These are phyloP conservation scores for Dryas iulia DNA, from an alignment of 1,140 invertebrate species.

Conservation along the genomic window DNA sequence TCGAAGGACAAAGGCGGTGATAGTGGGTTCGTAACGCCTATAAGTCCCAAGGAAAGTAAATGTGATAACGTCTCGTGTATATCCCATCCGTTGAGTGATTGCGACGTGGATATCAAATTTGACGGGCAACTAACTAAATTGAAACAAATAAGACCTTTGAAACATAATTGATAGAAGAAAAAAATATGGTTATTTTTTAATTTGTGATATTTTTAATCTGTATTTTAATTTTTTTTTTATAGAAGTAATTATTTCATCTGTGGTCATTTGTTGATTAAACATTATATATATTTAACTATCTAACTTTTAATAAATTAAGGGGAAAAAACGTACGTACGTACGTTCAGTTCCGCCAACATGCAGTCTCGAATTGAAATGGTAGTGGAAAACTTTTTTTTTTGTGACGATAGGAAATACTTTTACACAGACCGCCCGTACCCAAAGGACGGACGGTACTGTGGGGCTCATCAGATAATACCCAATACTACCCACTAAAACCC, in stretches of 20 bases:
- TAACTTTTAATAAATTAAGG: too few relatives aligned
- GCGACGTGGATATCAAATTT: conserved; percentile 76
- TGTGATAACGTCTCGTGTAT: conserved; percentile 52
- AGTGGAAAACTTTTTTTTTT: too few relatives aligned
- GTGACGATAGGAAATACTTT: too few relatives aligned
- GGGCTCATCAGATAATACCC: too few relatives aligned
- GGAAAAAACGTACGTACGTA: too few relatives aligned
- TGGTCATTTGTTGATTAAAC: not conserved
- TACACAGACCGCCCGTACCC: too few relatives aligned
- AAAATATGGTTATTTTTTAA: too few relatives aligned
- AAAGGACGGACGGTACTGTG: too few relatives aligned
- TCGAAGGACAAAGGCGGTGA: conserved; percentile 50
- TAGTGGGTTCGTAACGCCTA: conserved; percentile 63
- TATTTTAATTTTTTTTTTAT: too few relatives aligned
- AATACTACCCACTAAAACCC: too few relatives aligned
- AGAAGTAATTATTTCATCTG: not conserved
- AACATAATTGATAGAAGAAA: not conserved
- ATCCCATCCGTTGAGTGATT: conserved; percentile 80
- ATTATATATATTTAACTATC: not conserved
- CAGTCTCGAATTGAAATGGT: too few relatives aligned
- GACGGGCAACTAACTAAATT: conserved; percentile 74
- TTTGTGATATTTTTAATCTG: not conserved
- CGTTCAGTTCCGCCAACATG: too few relatives aligned
- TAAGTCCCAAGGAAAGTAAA: conserved; percentile 51
- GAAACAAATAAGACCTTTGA: conserved; percentile 68